These are phyloP conservation scores for Maniola jurtina DNA, from an alignment of 1,140 invertebrate species.

Conservation along the genomic window DNA sequence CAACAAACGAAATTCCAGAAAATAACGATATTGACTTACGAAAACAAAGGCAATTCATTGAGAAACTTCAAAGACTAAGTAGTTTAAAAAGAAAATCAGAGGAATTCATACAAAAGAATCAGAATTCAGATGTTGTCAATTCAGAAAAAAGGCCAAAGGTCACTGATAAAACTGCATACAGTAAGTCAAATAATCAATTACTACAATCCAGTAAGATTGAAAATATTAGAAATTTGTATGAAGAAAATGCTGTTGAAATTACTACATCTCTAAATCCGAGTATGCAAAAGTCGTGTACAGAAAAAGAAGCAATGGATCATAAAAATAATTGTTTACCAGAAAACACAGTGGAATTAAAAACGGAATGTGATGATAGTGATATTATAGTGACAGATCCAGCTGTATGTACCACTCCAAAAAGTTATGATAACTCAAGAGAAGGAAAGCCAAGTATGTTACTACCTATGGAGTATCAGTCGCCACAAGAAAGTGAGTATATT, in stretches of 20 bases:
- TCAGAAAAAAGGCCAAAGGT: conserved; percentile 69
- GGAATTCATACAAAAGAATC: conserved; percentile 69
- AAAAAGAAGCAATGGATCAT: conserved; percentile 51
- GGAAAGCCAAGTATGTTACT: conserved; percentile 53
- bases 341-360: conserved; percentile 59
- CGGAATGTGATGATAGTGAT: conserved; percentile 72
- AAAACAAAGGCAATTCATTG: conserved; percentile 69
- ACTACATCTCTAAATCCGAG: conserved; percentile 55
- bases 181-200: conserved; percentile 55
- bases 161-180: conserved; percentile 61
- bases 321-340: conserved; percentile 45
- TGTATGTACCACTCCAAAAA: conserved; percentile 62
- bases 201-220: conserved; percentile 55
- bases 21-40: conserved; percentile 56
- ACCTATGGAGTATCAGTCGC: conserved; percentile 59
- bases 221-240: conserved; percentile 64
- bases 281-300: conserved; percentile 42
- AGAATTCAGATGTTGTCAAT: conserved; percentile 56
- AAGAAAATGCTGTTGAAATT: conserved; percentile 63
- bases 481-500: conserved; percentile 70
- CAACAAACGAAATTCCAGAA: conserved; percentile 52
- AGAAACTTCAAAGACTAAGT: conserved; percentile 70
- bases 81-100: conserved; percentile 75
- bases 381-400: conserved; percentile 71
- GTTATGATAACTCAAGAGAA: conserved; percentile 57